Evolutionary conservation across 1,140 invertebrate genomes (phyloP).

Genomic region (Diachasmimorpha longicaudata): DNA sequence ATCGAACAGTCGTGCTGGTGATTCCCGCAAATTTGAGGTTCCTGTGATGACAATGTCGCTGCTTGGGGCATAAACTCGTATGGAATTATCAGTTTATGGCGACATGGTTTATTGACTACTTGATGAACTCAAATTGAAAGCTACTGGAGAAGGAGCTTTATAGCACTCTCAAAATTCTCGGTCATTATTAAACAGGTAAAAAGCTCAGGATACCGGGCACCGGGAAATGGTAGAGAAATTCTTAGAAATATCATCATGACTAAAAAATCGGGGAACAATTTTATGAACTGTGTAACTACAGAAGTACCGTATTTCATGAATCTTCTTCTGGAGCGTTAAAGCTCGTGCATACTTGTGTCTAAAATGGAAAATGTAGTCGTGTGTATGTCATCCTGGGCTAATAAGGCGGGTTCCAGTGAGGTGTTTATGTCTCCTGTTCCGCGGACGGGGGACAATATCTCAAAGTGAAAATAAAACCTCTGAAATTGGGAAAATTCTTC

Average conservation of each 20-base stretch:
- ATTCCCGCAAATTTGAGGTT: constrained; percentile 11
- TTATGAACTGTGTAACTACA: not conserved
- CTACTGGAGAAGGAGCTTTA: too few relatives aligned
- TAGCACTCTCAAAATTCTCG: too few relatives aligned
- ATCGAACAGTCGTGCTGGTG: not conserved
- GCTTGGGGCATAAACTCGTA: not conserved
- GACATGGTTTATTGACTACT: not conserved
- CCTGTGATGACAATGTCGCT: not conserved
- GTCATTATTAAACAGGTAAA: too few relatives aligned
- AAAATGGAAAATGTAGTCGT: not conserved
- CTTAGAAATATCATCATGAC: too few relatives aligned
- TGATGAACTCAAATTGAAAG: not conserved
- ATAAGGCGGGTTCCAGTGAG: too few relatives aligned
- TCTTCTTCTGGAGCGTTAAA: not conserved
- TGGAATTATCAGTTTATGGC: not conserved
- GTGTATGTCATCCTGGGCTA: not conserved
- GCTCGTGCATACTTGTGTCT: not conserved
- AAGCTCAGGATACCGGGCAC: too few relatives aligned
- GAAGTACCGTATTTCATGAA: not conserved
- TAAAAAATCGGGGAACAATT: not conserved
- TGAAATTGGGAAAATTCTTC: too few relatives aligned
- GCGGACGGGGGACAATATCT: too few relatives aligned
- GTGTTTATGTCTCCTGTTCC: too few relatives aligned
- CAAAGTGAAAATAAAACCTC: too few relatives aligned
- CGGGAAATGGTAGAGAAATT: too few relatives aligned